A percentile compares a stretch with the other conserved stretches of the same genome.
These are phyloP conservation scores for Bradypodion ventrale DNA, from an alignment of 2,797 vertebrate genomes.

Conservation along the genomic window DNA sequence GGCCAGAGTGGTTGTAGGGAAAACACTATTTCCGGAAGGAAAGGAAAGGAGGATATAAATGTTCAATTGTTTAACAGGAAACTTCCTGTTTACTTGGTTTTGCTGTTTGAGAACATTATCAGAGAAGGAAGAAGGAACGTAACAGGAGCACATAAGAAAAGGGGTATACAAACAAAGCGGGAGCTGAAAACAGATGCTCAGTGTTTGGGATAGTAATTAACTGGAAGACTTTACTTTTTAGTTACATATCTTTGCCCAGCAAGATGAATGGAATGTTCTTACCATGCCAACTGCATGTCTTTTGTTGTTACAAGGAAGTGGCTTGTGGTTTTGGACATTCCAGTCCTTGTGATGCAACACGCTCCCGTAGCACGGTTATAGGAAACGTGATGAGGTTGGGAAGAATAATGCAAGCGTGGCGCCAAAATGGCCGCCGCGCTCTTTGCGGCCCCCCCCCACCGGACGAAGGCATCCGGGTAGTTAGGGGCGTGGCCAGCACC, in stretches of 20 bases:
- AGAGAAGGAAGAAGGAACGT: neutral
- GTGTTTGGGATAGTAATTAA: neutral
- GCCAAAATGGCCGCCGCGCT: too few species aligned
- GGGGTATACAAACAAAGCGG: neutral
- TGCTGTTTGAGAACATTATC: conserved; percentile 5
- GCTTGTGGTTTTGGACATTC: too few species aligned
- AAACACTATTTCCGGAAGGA: neutral
- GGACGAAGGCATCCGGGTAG: too few species aligned
- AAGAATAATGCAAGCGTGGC: too few species aligned
- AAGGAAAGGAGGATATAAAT: conserved; percentile 42
- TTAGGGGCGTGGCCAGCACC: too few species aligned
- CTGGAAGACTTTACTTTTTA: neutral
- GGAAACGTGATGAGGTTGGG: neutral
- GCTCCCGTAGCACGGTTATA: too few species aligned
- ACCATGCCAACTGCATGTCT: neutral
- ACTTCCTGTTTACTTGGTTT: conserved; percentile 46
- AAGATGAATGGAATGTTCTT: neutral
- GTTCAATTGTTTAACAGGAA: conserved; percentile 47
- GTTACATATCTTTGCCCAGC: neutral
- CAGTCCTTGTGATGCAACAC: neutral
- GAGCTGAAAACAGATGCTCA: neutral
- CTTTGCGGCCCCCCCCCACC: too few species aligned
- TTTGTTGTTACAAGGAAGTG: neutral
- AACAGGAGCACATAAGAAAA: neutral
- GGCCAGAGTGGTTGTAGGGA: neutral